Evolutionary conservation across 2,113 vertebrate species (phyloP).

Genomic region (Maccullochella peelii): DNA sequence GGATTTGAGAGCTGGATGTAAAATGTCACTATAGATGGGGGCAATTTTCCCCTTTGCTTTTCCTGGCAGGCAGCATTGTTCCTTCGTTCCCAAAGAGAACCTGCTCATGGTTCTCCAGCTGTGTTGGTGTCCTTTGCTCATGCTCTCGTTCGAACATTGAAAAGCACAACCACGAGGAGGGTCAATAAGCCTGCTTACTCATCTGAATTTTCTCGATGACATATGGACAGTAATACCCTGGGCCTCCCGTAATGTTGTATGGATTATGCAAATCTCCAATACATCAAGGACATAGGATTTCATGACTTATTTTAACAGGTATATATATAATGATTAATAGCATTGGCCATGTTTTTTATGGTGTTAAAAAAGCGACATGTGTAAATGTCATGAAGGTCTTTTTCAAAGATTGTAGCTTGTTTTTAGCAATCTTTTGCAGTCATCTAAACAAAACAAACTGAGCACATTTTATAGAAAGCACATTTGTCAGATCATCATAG

Average conservation of each 20-base stretch:
- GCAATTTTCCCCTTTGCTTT: slow-evolving; percentile 10
- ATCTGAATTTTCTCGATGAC: slow-evolving; percentile 36
- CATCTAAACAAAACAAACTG: not conserved
- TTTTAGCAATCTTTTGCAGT: not conserved
- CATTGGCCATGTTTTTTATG: not conserved
- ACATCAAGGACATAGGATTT: slow-evolving; percentile 23
- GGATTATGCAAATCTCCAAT: slow-evolving; percentile 55
- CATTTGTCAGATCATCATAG: not conserved
- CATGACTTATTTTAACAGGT: slow-evolving; percentile 18
- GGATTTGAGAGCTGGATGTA: slow-evolving; percentile 20
- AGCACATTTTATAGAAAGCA: not conserved
- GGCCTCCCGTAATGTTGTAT: slow-evolving; percentile 24
- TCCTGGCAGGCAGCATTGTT: not conserved
- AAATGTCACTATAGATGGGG: not conserved
- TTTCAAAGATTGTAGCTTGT: not conserved
- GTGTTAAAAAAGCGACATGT: not conserved
- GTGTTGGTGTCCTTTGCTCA: slow-evolving; percentile 17
- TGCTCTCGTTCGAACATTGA: not conserved
- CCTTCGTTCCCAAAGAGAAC: slow-evolving; percentile 2
- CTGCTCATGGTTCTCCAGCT: slow-evolving; percentile 6
- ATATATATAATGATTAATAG: slow-evolving; percentile 5
- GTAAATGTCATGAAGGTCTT: not conserved
- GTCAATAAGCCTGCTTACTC: slow-evolving; percentile 11
- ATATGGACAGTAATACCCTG: not conserved
- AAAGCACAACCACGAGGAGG: not conserved